A percentile compares a stretch with the other conserved stretches of the same genome.
phyloP scores from a whole-genome alignment of 2,888 invertebrate species.

The Lottia scabra region DNA sequence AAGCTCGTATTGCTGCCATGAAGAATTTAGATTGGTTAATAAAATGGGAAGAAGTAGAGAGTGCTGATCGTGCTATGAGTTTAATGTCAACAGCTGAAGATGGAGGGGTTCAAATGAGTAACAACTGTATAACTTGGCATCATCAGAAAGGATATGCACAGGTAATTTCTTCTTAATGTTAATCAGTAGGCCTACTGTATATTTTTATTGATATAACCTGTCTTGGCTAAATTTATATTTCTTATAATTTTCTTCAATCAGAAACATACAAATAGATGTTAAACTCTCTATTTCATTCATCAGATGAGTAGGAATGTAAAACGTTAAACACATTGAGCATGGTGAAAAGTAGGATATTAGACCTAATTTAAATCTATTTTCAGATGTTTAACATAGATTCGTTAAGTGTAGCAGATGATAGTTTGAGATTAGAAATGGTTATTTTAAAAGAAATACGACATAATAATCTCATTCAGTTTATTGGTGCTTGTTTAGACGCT shows the following conservation, averaged over 20 bases:
- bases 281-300: no score
- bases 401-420: constrained; percentile 35
- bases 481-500: constrained; percentile 44
- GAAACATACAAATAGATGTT: no score
- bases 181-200: no score
- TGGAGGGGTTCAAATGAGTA: constrained; percentile 10
- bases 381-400: constrained; percentile 38
- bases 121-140: constrained; percentile 36
- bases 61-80: constrained; percentile 37
- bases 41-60: constrained; percentile 39
- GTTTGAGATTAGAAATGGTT: constrained; percentile 39
- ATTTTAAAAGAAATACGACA: constrained; percentile 38
- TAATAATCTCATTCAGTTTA: constrained; percentile 39
- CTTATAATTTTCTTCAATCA: no score
- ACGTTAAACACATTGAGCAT: no score
- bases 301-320: no score
- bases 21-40: constrained; percentile 42
- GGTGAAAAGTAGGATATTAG: background rate
- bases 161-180: constrained; percentile 20
- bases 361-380: constrained; percentile 9
- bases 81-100: constrained; percentile 40
- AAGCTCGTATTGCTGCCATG: constrained; percentile 34
- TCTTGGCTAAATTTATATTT: no score
- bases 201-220: no score
- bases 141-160: constrained; percentile 40